A percentile compares a stretch with the other conserved stretches of the same genome.
phyloP scores from a whole-genome alignment of 1,140 invertebrate species.

The Euura saliciscinereae region DNA sequence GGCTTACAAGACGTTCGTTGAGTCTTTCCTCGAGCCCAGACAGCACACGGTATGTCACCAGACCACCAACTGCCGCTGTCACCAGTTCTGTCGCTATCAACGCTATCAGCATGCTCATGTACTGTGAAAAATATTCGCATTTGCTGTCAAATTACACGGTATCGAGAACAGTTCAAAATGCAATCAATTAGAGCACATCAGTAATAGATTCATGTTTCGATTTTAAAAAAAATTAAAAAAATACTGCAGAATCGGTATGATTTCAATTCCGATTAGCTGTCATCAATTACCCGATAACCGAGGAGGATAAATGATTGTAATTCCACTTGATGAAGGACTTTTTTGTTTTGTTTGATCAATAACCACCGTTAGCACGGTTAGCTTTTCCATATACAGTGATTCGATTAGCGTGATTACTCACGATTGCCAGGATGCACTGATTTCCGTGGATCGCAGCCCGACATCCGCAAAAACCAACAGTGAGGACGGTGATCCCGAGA shows the following conservation, averaged over 20 bases:
- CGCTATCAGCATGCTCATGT: conserved; percentile 58
- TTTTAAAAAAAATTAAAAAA: conserved; percentile 9
- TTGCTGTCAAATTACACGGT: background rate
- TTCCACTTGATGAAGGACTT: too few relatives aligned
- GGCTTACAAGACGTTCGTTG: conserved; percentile 45
- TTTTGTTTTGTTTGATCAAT: too few relatives aligned
- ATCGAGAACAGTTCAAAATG: too few relatives aligned
- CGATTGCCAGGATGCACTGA: conserved; percentile 59
- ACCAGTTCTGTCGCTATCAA: conserved; percentile 54
- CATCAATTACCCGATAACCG: too few relatives aligned
- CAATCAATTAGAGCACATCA: too few relatives aligned
- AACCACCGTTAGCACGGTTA: too few relatives aligned
- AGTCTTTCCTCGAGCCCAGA: conserved; percentile 53
- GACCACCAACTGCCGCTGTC: conserved; percentile 42
- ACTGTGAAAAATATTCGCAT: conserved; percentile 45
- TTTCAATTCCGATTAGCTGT: background rate
- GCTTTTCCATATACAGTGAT: too few relatives aligned
- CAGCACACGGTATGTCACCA: conserved; percentile 51
- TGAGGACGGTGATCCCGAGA: conserved; percentile 58
- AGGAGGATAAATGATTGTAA: too few relatives aligned
- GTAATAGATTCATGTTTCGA: conserved; percentile 7
- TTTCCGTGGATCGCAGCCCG: conserved; percentile 59
- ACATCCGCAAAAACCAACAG: conserved; percentile 63
- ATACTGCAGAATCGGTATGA: conserved; percentile 12
- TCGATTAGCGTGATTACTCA: conserved; percentile 42